Evolutionary conservation across 2,888 invertebrate genomes (phyloP).

Genomic region (Polyommatus iphigenia): DNA sequence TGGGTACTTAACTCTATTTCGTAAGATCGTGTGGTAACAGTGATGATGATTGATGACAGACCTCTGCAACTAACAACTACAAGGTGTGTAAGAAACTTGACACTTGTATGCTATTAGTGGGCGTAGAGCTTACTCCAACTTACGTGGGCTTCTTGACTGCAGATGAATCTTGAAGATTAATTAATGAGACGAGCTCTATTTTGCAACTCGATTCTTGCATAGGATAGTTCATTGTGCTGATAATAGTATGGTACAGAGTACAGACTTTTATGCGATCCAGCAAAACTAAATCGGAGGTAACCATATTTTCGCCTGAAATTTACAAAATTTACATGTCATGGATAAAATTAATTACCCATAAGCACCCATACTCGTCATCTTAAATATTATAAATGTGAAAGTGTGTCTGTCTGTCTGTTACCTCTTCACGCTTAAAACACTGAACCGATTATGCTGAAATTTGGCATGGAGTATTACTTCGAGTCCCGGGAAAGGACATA

Average conservation of each 20-base stretch:
- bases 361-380: too few species aligned
- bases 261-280: too few species aligned
- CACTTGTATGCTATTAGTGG: constrained; percentile 12
- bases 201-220: background rate
- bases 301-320: too few species aligned
- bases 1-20: background rate
- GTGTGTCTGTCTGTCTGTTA: too few species aligned
- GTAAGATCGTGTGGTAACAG: background rate
- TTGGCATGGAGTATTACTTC: too few species aligned
- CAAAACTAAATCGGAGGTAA: background rate
- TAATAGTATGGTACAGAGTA: background rate
- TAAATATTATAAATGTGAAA: too few species aligned
- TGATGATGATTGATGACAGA: constrained; percentile 8
- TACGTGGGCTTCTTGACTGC: constrained; percentile 15
- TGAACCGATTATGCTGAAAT: too few species aligned
- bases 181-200: constrained; percentile 8
- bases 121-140: background rate
- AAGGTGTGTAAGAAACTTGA: background rate
- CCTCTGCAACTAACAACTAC: constrained; percentile 10
- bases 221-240: background rate
- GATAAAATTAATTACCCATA: too few species aligned
- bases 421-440: too few species aligned
- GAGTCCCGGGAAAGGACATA: too few species aligned
- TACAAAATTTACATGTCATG: too few species aligned
- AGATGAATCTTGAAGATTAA: constrained; percentile 12